Evolutionary conservation across 2,113 vertebrate genomes (phyloP).

Genomic region (Grallaria varia): DNA sequence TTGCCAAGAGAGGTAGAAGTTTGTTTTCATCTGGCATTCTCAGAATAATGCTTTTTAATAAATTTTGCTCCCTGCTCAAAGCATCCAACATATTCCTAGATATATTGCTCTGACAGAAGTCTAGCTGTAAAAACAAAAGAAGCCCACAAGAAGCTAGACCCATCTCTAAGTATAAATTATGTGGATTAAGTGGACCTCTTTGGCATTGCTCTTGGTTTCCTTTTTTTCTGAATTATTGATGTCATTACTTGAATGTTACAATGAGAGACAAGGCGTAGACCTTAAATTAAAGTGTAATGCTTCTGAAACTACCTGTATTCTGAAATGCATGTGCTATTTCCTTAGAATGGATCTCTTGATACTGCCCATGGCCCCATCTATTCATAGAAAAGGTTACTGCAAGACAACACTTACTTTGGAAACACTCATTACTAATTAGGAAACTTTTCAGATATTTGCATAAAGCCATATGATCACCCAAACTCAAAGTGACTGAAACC

Average conservation of each 20-base stretch:
- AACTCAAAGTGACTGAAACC: neutral
- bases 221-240: neutral
- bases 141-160: neutral
- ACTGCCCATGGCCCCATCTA: neutral
- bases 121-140: neutral
- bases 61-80: neutral
- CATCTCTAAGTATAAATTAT: neutral
- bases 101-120: neutral
- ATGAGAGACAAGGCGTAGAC: neutral
- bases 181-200: neutral
- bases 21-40: neutral
- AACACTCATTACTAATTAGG: neutral
- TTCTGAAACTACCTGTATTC: neutral
- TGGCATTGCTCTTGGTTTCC: neutral
- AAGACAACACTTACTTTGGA: neutral
- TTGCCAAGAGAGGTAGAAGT: neutral
- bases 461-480: neutral
- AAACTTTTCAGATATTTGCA: neutral
- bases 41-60: neutral
- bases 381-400: neutral
- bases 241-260: neutral
- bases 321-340: neutral
- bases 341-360: neutral
- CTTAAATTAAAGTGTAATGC: neutral
- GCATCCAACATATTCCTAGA: neutral